These are phyloP conservation scores for Philopotamus ludificatus DNA, from an alignment of 1,140 invertebrate genomes.

Conservation along the genomic window DNA sequence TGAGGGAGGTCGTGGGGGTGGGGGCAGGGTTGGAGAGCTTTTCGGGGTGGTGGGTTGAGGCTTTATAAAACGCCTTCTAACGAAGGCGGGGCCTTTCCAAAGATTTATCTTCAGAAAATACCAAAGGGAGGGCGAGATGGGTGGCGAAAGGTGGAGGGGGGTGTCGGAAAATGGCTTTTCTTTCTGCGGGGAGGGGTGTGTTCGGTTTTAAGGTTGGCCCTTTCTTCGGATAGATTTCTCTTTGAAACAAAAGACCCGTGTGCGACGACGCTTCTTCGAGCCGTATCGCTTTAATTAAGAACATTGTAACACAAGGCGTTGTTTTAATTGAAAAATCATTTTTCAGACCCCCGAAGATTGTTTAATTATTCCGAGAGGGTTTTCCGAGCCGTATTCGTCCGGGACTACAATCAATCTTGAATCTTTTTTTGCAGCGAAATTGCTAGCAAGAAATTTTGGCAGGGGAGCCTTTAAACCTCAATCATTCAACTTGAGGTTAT, in stretches of 20 bases:
- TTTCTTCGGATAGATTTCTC: constrained; percentile 16
- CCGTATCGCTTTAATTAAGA: too few species aligned
- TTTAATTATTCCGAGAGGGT: too few species aligned
- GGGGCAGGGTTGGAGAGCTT: constrained; percentile 1
- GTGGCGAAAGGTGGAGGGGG: not conserved
- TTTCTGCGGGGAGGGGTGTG: not conserved
- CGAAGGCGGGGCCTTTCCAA: constrained; percentile 30
- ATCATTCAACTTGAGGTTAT: constrained; percentile 29
- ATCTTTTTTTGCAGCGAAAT: constrained; percentile 21
- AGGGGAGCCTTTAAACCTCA: constrained; percentile 15
- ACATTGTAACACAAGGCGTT: too few species aligned
- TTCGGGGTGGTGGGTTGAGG: not conserved
- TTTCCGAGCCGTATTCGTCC: too few species aligned
- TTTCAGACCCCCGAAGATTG: too few species aligned
- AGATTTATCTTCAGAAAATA: constrained; percentile 34
- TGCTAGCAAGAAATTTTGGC: constrained; percentile 16
- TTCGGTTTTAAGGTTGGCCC: constrained; percentile 19
- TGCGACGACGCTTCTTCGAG: too few species aligned
- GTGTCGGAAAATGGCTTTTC: constrained; percentile 11
- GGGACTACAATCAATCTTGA: constrained; percentile 20
- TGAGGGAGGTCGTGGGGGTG: constrained; percentile 6
- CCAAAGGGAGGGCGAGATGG: constrained; percentile 1
- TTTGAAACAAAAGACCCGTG: constrained; percentile 20
- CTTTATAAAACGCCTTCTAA: constrained; percentile 29
- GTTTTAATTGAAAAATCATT: too few species aligned